Percentiles rank a stretch among this genome's conserved stretches.
These are phyloP conservation scores for Eupeodes luniger DNA, from an alignment of 2,888 invertebrate species.

Conservation along the genomic window DNA sequence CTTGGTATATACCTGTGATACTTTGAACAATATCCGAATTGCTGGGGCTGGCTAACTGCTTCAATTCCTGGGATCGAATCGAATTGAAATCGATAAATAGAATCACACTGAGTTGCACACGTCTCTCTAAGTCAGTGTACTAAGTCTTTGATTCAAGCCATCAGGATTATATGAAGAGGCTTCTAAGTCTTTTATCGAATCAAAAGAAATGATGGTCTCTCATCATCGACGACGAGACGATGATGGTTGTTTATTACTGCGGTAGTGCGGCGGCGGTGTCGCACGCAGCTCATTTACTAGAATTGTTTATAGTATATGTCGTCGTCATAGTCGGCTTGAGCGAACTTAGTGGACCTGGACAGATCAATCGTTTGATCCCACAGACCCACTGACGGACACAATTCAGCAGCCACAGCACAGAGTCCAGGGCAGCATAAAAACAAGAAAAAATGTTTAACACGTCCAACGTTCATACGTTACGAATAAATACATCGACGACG, in stretches of 20 bases:
- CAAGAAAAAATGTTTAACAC: constrained; percentile 75
- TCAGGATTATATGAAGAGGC: background rate
- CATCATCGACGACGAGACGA: constrained; percentile 64
- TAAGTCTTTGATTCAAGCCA: background rate
- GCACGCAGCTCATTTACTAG: constrained; percentile 72
- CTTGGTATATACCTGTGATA: constrained; percentile 22
- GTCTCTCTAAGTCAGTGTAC: background rate
- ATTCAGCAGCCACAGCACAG: constrained; percentile 21
- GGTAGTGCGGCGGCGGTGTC: constrained; percentile 40
- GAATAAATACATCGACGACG: background rate
- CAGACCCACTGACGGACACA: constrained; percentile 64
- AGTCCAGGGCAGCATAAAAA: constrained; percentile 52
- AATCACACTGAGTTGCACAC: constrained; percentile 14
- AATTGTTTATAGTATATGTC: constrained; percentile 62
- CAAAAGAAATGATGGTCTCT: constrained; percentile 24
- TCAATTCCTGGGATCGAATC: constrained; percentile 67
- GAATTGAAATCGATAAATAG: constrained; percentile 60
- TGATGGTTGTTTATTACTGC: constrained; percentile 70
- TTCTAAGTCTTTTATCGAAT: constrained; percentile 56
- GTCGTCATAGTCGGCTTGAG: constrained; percentile 7
- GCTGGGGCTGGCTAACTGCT: constrained; percentile 1
- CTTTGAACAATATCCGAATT: constrained; percentile 71
- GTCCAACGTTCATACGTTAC: constrained; percentile 60
- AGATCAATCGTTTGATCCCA: constrained; percentile 75
- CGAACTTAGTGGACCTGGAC: constrained; percentile 39